Conservation (phyloP, 1,140 invertebrate species). For the Trichomalopsis sarcophagae region DNA sequence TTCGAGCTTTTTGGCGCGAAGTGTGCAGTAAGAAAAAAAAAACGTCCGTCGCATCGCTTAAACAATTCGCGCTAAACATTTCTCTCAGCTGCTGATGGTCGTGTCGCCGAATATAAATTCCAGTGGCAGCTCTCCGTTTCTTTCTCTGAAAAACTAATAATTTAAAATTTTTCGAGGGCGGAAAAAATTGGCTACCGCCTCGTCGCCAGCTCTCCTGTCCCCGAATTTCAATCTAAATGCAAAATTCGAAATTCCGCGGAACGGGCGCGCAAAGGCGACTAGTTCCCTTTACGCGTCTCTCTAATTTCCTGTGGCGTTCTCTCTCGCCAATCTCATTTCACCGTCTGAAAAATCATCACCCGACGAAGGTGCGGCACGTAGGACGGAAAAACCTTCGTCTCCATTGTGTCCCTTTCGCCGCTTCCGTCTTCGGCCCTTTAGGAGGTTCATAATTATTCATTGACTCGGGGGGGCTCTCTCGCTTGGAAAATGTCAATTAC, state of each 20-base stretch:
- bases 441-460: constrained; percentile 40
- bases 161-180: constrained; percentile 3
- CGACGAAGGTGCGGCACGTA: not conserved
- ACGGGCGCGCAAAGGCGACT: not conserved
- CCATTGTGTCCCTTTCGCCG: not conserved
- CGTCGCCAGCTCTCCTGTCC: too few relatives aligned
- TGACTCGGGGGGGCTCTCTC: constrained; percentile 7
- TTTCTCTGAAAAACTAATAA: not conserved
- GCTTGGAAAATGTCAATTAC: not conserved
- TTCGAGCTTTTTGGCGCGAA: not conserved
- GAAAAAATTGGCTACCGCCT: not conserved
- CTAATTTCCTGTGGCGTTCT: constrained; percentile 20
- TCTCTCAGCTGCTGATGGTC: too few relatives aligned
- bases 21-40: not conserved
- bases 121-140: not conserved
- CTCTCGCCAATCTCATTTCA: not conserved
- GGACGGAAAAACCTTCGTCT: not conserved
- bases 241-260: constrained; percentile 19
- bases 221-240: constrained; percentile 37
- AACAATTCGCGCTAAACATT: not conserved
- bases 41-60: not conserved
- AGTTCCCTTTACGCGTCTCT: not conserved
- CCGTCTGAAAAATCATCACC: not conserved
- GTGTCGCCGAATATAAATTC: too few relatives aligned
- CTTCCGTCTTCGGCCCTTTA: not conserved